Conservation (phyloP, 2,797 vertebrate species). For the Simalia tracyae region DNA sequence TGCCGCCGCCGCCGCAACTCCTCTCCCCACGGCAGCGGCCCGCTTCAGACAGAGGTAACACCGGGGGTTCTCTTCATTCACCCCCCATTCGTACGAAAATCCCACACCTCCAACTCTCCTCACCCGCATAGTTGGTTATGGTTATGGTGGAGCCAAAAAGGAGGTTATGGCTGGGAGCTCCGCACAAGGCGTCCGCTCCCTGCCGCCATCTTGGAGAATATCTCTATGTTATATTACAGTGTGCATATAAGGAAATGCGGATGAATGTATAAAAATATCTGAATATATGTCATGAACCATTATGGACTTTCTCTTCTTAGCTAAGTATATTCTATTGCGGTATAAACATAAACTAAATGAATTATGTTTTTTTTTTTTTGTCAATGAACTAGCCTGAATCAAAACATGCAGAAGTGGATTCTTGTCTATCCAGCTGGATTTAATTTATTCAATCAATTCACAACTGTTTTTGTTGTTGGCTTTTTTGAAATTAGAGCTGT, state of each 20-base stretch:
- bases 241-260: background rate
- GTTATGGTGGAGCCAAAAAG: too few relatives aligned
- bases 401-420: slow-evolving; percentile 24
- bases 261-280: background rate
- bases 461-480: slow-evolving; percentile 23
- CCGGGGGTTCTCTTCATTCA: too few relatives aligned
- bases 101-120: too few relatives aligned
- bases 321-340: background rate
- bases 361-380: background rate
- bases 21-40: too few relatives aligned
- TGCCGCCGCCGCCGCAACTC: too few relatives aligned
- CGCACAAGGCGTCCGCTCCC: too few relatives aligned
- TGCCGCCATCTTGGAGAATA: too few relatives aligned
- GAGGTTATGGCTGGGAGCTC: too few relatives aligned
- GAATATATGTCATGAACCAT: background rate
- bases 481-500: slow-evolving; percentile 48
- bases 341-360: too few relatives aligned
- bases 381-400: slow-evolving; percentile 13
- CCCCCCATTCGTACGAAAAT: too few relatives aligned
- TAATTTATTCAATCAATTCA: slow-evolving; percentile 44
- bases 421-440: slow-evolving; percentile 50
- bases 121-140: too few relatives aligned
- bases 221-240: background rate
- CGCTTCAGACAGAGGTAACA: too few relatives aligned
- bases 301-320: background rate